A percentile compares a stretch with the other conserved stretches of the same genome.
These are phyloP conservation scores for Tetraneura akinire DNA, from an alignment of 1,140 invertebrate species.

Conservation along the genomic window DNA sequence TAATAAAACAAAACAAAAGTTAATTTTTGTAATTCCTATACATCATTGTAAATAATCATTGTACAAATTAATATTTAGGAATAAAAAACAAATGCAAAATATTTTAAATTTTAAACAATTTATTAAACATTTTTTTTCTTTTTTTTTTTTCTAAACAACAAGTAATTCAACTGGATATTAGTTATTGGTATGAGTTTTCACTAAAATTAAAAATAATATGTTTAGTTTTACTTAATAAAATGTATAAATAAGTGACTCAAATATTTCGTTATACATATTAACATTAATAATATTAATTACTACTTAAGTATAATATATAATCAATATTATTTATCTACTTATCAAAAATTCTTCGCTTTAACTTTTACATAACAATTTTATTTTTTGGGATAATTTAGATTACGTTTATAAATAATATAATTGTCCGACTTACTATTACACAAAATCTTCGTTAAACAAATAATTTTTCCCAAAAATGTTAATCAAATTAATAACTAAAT, in stretches of 20 bases:
- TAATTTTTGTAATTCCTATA: too few relatives aligned
- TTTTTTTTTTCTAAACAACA: too few relatives aligned
- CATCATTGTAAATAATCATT: too few relatives aligned
- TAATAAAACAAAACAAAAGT: constrained; percentile 20
- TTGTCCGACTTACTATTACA: constrained; percentile 10
- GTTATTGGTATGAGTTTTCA: too few relatives aligned
- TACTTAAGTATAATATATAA: too few relatives aligned
- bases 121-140: constrained; percentile 11
- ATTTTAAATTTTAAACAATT: constrained; percentile 2
- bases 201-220: constrained; percentile 44
- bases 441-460: constrained; percentile 12
- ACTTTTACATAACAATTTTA: constrained; percentile 27
- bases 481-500: constrained; percentile 35
- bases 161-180: constrained; percentile 28
- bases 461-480: neutral
- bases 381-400: neutral
- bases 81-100: constrained; percentile 18
- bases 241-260: constrained; percentile 41
- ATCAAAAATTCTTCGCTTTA: neutral
- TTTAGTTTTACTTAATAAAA: constrained; percentile 13
- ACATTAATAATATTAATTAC: too few relatives aligned
- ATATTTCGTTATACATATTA: constrained; percentile 38
- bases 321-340: constrained; percentile 33
- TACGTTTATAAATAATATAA: constrained; percentile 8
- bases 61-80: constrained; percentile 3